phyloP scores from a whole-genome alignment of 2,797 vertebrate species.

The Sciurus vulgaris region DNA sequence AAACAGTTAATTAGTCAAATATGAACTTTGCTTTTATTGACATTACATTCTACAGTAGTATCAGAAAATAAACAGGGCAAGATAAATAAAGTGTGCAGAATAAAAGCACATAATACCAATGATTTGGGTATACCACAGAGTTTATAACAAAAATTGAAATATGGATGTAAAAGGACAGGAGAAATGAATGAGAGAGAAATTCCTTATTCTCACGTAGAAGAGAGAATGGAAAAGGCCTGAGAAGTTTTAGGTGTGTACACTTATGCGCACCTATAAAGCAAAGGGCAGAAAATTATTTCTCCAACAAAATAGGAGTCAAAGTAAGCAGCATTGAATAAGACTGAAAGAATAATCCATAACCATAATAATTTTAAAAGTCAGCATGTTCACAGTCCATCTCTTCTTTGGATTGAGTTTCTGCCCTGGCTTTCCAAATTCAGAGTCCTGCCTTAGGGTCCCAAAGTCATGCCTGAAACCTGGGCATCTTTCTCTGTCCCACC shows the following conservation, averaged over 20 bases:
- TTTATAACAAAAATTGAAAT: slow-evolving; percentile 12
- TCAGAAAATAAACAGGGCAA: not conserved
- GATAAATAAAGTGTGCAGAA: not conserved
- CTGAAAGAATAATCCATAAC: not conserved
- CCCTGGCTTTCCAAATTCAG: not conserved
- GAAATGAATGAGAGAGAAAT: not conserved
- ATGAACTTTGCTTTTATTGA: not conserved
- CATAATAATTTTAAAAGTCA: not conserved
- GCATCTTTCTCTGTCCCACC: not conserved
- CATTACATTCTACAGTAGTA: not conserved
- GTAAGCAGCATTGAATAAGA: not conserved
- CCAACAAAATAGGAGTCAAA: not conserved
- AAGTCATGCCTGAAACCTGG: not conserved
- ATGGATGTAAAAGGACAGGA: not conserved
- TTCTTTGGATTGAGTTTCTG: not conserved
- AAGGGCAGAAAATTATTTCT: not conserved
- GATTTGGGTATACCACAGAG: not conserved
- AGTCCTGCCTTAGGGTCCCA: not conserved
- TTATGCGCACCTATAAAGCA: not conserved
- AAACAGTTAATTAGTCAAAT: not conserved
- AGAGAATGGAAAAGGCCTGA: not conserved
- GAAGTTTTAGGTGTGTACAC: not conserved
- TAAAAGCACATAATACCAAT: not conserved
- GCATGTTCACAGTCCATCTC: not conserved
- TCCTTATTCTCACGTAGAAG: not conserved